Evolutionary conservation across 2,888 invertebrate species (phyloP).

Genomic region (Hipparchia sbordonii): DNA sequence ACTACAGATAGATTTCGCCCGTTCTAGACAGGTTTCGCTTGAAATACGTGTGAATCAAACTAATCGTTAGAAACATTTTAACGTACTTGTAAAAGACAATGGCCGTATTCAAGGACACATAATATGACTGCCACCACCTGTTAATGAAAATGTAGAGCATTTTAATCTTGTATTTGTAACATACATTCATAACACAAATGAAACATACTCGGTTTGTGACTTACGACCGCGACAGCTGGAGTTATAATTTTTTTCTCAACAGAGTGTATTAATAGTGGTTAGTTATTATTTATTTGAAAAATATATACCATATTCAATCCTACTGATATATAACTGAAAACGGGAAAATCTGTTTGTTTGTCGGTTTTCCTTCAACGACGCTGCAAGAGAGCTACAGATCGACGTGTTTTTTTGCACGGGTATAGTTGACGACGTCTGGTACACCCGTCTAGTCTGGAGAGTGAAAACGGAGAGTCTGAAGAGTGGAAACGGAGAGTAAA

Average conservation of each 20-base stretch:
- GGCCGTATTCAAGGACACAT: slow-evolving; percentile 18
- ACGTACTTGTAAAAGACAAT: slow-evolving; percentile 7
- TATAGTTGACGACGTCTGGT: no score
- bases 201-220: no score
- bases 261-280: no score
- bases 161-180: slow-evolving; percentile 15
- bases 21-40: background rate
- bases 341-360: background rate
- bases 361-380: background rate
- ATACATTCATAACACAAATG: background rate
- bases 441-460: no score
- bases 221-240: background rate
- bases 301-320: no score
- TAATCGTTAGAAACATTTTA: slow-evolving; percentile 3
- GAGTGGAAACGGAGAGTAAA: no score
- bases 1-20: background rate
- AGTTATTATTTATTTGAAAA: no score
- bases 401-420: no score
- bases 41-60: background rate
- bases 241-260: background rate
- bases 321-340: no score
- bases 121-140: slow-evolving; percentile 9
- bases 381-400: no score
- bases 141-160: slow-evolving; percentile 11
- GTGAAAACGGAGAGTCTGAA: no score